Base-by-base conservation (phyloP, 2,888 invertebrate species). In the Brachypalpus laphriformis region DNA sequence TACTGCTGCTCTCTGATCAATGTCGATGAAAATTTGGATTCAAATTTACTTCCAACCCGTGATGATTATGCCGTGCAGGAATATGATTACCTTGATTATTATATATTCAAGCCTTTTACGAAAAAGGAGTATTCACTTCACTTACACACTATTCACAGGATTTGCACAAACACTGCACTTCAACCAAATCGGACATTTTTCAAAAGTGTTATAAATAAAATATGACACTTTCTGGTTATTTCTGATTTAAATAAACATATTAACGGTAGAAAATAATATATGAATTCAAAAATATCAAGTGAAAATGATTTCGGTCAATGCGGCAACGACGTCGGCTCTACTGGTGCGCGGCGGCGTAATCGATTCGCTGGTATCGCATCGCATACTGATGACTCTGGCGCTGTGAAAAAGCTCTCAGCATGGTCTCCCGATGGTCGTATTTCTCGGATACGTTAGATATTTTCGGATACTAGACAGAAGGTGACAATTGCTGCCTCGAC, bases 291-390 rank as follows among this genome's bases (percentile, higher is more conserved):
- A 42, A 71, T 37, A 59, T 71, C 20, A 70, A 70, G 31, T 72
- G 66, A 49, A 82, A 57, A 74, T 57, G 34, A 56, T 61, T 63
- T 71, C 71, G 63, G 65, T 63, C 56, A 65, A 72, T 71, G 51
- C 76, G 82, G 71, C 75, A 76, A 85, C 80, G 65, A 81, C 75
- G 81, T 70, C 85, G 81, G 85, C 80, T 85, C 65, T 81, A 70
- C 45, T 71, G 54, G 75, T 85, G 81, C 85, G 75, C 85, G 85
- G 71, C 76, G 81, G 85, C 75, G 85, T 85, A 81, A 81, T 85
- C 81, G 75, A 81, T 85, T 85, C 81, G 71, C 59, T 81, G 70
- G 85, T 85, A 85, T 85, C 71, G 85, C 85, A 80, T 76, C 74
- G 81, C 85, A 49, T 66, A 85, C 85, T 85, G 85, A 85, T 70